phyloP scores from a whole-genome alignment of 2,797 vertebrate species.

The Oceanodroma leucorhoa region DNA sequence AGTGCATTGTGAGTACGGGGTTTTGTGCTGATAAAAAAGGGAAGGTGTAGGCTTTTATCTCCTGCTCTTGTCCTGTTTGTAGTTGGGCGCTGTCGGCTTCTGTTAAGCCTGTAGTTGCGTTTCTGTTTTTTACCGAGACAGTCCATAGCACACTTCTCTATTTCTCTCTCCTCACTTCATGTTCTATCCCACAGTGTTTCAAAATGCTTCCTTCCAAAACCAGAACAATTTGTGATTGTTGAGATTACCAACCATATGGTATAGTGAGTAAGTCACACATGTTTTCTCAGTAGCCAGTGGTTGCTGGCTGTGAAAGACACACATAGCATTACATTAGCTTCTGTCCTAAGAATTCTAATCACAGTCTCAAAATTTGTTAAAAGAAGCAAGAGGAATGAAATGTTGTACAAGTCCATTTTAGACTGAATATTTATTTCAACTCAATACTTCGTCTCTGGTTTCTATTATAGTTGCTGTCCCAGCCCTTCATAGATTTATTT shows the following conservation, averaged over 20 bases:
- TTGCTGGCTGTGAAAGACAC: neutral
- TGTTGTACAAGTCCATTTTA: neutral
- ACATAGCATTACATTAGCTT: neutral
- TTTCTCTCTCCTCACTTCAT: neutral
- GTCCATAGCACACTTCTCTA: neutral
- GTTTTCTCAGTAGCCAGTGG: neutral
- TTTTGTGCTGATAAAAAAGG: neutral
- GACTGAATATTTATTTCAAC: neutral
- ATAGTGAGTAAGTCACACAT: neutral
- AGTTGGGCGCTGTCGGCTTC: neutral
- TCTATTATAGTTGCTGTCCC: neutral
- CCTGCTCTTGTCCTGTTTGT: neutral
- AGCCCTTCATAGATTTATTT: neutral
- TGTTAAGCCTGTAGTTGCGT: neutral
- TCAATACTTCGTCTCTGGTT: neutral
- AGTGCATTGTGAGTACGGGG: neutral
- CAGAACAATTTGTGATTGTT: neutral
- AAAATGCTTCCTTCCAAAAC: neutral
- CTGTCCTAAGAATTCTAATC: neutral
- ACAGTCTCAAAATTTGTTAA: neutral
- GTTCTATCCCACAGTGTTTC: neutral
- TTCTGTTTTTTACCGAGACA: neutral
- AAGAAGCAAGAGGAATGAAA: neutral
- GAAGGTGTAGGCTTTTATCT: neutral
- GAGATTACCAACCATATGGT: neutral